Evolutionary conservation across 2,888 invertebrate species (phyloP).

Genomic region (Ophion obscuratus): DNA sequence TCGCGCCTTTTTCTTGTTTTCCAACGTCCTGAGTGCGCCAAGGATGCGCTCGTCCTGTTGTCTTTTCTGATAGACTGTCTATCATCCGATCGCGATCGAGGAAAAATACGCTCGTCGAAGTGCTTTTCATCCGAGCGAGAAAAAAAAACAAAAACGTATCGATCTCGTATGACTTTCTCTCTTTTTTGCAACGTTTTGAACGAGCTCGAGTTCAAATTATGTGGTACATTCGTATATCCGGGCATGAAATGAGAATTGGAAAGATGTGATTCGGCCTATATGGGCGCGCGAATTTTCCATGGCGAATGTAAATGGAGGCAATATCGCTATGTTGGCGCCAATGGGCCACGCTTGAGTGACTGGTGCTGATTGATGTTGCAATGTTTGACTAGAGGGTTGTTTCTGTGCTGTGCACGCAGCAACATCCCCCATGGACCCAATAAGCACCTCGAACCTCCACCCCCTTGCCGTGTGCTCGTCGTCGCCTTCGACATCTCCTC

Average conservation of each 20-base stretch:
- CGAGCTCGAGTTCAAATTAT: slow-evolving; percentile 1
- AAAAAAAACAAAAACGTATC: not conserved
- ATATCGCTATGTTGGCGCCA: slow-evolving; percentile 82
- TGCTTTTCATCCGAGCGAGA: not conserved
- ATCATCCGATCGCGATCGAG: not conserved
- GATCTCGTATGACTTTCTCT: not conserved
- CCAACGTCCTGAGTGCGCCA: slow-evolving; percentile 26
- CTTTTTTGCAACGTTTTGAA: not conserved
- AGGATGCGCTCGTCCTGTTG: slow-evolving; percentile 63
- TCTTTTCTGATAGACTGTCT: slow-evolving; percentile 54
- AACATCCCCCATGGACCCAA: slow-evolving; percentile 82
- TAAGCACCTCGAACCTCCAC: slow-evolving; percentile 78
- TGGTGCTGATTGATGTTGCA: slow-evolving; percentile 84
- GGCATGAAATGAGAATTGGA: slow-evolving; percentile 15
- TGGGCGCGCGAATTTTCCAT: slow-evolving; percentile 48
- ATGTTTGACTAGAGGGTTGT: slow-evolving; percentile 84
- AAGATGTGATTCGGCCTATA: not conserved
- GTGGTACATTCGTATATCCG: not conserved
- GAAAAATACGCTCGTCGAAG: not conserved
- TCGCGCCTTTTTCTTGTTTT: slow-evolving; percentile 37
- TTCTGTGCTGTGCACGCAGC: slow-evolving; percentile 77
- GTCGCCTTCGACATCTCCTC: slow-evolving; percentile 53
- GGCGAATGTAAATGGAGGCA: slow-evolving; percentile 80
- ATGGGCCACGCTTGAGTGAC: slow-evolving; percentile 82
- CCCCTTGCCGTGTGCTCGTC: slow-evolving; percentile 68